Evolutionary conservation across 2,888 invertebrate species (phyloP).

Genomic region (Nysson spinosus): DNA sequence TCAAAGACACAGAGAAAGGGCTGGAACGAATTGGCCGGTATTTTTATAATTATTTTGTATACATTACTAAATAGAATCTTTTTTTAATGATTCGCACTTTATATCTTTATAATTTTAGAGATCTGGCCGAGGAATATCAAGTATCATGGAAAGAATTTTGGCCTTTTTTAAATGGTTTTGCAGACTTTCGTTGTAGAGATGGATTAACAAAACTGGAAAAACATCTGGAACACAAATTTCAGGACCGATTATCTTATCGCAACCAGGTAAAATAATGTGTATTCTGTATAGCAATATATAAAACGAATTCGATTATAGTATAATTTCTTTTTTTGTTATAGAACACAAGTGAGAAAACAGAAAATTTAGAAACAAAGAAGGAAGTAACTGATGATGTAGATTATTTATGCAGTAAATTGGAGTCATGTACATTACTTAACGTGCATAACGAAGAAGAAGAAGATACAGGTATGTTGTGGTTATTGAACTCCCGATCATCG

Average conservation of each 20-base stretch:
- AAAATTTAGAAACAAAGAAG: not conserved
- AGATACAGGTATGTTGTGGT: slow-evolving; percentile 45
- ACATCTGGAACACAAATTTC: slow-evolving; percentile 82
- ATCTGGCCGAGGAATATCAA: slow-evolving; percentile 84
- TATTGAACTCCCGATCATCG: too few relatives aligned
- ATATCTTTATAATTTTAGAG: slow-evolving; percentile 75
- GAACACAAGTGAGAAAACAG: slow-evolving; percentile 15
- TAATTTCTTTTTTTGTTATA: slow-evolving; percentile 29
- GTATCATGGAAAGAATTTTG: slow-evolving; percentile 95
- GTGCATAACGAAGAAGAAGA: slow-evolving; percentile 28
- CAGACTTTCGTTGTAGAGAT: slow-evolving; percentile 85
- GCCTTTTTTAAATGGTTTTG: slow-evolving; percentile 91
- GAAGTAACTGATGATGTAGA: slow-evolving; percentile 51
- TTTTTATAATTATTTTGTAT: slow-evolving; percentile 13
- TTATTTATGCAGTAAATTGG: slow-evolving; percentile 52
- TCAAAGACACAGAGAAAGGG: slow-evolving; percentile 90
- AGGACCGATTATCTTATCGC: slow-evolving; percentile 70
- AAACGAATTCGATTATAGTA: too few relatives aligned
- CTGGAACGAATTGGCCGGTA: slow-evolving; percentile 90
- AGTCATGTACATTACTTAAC: slow-evolving; percentile 43
- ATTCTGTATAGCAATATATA: not conserved
- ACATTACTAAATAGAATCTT: not conserved
- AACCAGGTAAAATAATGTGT: slow-evolving; percentile 32
- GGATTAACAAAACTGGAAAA: slow-evolving; percentile 88
- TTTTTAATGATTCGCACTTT: not conserved